Base-by-base conservation (phyloP, 2,888 invertebrate genomes). In the Drosophila testacea region DNA sequence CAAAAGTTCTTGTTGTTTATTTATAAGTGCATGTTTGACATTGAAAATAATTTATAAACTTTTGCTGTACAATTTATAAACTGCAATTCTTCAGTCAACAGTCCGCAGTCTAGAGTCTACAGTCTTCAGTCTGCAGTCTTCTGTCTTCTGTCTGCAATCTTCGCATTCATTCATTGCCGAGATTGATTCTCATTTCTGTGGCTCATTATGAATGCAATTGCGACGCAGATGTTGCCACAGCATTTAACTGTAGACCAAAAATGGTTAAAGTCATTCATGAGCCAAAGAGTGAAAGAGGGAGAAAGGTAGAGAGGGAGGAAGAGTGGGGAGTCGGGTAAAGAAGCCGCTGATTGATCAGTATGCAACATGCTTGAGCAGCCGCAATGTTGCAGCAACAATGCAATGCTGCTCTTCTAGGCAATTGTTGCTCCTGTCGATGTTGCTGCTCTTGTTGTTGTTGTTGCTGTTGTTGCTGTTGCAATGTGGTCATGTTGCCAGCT, bases 41-140 rank as follows among this genome's bases (percentile, higher is more conserved):
- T 90, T 90, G 90, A 90, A 90, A 90, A 88, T 90, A 90, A 90
- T 90, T 90, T 89, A 90, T 87, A 90, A 90, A 89, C 84, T 84
- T 83, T 64, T 69, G 67, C 64, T 66, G 69, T 59, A 81, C 73
- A 83, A 83, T 87, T 83, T 80, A 88, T 85, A 76, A 80, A 75
- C 85, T 76, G 36, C 50, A 36, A 57, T 50, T 36, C 50, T 50
- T 6, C 22, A 36, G 22, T 36, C 27, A 22, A 2, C 34, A 6
- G 22, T 38, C 51, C 27, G 6, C 32, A 6, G 7, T 32, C 32
- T 32, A 6, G n/a, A 50, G 22, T 36, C 13, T 38, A 1, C 22
- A 11, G 22, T 36, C 38, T 38, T 4, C 39, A 1, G 52, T 41
- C 32, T 32, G 6, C 22, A 50, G 7, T 27, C 13, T 6, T 1